These are phyloP conservation scores for Gastrophysa polygoni DNA, from an alignment of 2,888 invertebrate genomes.

Conservation along the genomic window DNA sequence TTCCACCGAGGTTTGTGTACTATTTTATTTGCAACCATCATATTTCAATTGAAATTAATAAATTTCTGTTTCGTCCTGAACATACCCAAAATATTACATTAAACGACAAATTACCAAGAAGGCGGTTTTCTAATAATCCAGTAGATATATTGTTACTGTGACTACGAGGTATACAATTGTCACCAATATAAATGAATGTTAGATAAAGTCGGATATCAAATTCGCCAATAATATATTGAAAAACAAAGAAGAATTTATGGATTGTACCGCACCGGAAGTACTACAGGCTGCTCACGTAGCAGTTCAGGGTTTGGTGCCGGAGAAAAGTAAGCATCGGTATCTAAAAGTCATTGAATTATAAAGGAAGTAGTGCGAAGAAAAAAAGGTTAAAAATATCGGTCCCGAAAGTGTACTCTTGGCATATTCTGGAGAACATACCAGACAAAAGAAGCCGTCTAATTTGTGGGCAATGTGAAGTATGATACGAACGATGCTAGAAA, in stretches of 20 bases:
- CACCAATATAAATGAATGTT: too few relatives aligned
- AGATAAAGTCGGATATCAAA: too few relatives aligned
- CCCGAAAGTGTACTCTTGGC: not conserved
- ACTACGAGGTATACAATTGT: too few relatives aligned
- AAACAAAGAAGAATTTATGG: conserved; percentile 1
- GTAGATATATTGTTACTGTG: too few relatives aligned
- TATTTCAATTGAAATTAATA: conserved; percentile 3
- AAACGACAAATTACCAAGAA: not conserved
- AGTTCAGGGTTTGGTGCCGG: too few relatives aligned
- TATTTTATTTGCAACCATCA: not conserved
- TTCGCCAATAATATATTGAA: too few relatives aligned
- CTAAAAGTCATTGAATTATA: too few relatives aligned
- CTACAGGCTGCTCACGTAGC: not conserved
- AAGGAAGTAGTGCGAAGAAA: not conserved
- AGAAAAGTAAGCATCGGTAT: not conserved
- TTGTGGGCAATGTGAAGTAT: conserved; percentile 8
- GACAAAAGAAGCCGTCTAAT: conserved; percentile 6
- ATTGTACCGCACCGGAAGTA: not conserved
- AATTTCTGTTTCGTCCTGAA: not conserved
- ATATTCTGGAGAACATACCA: not conserved
- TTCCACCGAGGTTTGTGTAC: not conserved
- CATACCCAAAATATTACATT: conserved; percentile 6
- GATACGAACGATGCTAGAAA: not conserved
- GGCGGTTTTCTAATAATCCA: not conserved
- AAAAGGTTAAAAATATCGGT: not conserved